Base-by-base conservation (phyloP, 2,113 vertebrate genomes). In the Desmodus rotundus region DNA sequence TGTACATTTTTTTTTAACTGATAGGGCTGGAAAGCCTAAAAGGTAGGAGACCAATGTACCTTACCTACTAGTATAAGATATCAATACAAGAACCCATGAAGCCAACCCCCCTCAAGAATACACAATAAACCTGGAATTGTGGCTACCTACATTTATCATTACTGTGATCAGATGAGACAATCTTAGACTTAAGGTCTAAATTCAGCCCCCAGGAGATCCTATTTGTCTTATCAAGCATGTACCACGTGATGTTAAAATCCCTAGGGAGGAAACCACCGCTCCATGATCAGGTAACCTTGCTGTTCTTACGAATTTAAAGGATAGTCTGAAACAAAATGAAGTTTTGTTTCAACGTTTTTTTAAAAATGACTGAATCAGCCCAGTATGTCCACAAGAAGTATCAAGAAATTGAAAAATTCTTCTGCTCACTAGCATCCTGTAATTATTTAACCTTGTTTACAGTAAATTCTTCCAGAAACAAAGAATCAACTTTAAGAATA, bases 381-480 rank as follows among this genome's bases (percentile, higher is more conserved):
- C 70, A 72, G n/a, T 61, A 12, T 56, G 52, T 45, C 82, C 74
- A 87, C 45, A 84, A 89, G 87, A 95, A 45, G 63, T 78, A 89
- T 86, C 41, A 74, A 94, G n/a, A 82, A 58, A 68, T 1, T 61
- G 26, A 76, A 90, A 72, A 67, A 63, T 67, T 52, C 81, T 83
- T 74, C 89, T 70, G 28, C 63, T 93, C 58, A 41, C 36, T 52
- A 16, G 83, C 78, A 89, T 76, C 93, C 89, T 78, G 26, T 93
- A 86, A 91, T 96, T 91, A 92, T 22, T 92, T 58, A 67, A 47
- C 76, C 56, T 89, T 65, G 68, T 91, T 95, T 89, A 91, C 36
- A 87, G 47, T 24, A 76, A 83, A 5, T 56, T 82, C 87, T 63
- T 54, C 68, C 54, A 67, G 80, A 88, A 88, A 86, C 47, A 74